Base-by-base conservation (phyloP, 2,113 vertebrate genomes). In the Pteruthius melanotis region DNA sequence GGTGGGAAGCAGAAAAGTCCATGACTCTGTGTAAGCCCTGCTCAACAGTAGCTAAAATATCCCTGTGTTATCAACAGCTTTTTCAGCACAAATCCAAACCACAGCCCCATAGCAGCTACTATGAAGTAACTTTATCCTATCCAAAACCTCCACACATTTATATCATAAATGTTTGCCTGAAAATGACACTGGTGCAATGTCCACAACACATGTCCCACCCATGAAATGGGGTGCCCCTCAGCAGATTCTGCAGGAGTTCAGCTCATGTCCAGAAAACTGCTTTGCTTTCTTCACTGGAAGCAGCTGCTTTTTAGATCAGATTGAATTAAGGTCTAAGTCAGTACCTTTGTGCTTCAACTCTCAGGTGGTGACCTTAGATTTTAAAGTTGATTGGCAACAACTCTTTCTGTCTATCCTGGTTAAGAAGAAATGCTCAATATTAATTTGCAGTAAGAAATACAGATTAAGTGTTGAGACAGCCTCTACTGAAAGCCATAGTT, bases 341-440 rank as follows among this genome's bases (percentile, higher is more conserved):
- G 47, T 82, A 68, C 63, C 47, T 68, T 71, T 94, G 47, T 78
- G 40, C 57, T 93, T 78, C 56, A 22, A 1, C 47, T 79, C 35
- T 81, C 47, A 59, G 49, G 27, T 54, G 14, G 6, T 59, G 74
- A 81, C 81, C 52, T 89, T 63, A 82, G 64, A 66, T 95, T 78
- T 87, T 61, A 81, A 75, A 59, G 14, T 21, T 70, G 79, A 75
- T 78, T 74, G 22, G 63, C 93, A 89, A 71, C 31, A 93, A 71
- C 11, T 60, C 30, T 83, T 89, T 59, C 52, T 91, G 71, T 63
- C 47, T 89, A 15, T 84, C 21, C 31, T 75, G 18, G 12, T 82
- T 91, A 87, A 94, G 81, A 93, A 82, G 26, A 95, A 83, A 70
- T 77, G 54, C 24, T 84, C 45, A 81, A 78, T 89, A 66, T 23